phyloP scores from a whole-genome alignment of 2,888 invertebrate species.

The Actias luna region DNA sequence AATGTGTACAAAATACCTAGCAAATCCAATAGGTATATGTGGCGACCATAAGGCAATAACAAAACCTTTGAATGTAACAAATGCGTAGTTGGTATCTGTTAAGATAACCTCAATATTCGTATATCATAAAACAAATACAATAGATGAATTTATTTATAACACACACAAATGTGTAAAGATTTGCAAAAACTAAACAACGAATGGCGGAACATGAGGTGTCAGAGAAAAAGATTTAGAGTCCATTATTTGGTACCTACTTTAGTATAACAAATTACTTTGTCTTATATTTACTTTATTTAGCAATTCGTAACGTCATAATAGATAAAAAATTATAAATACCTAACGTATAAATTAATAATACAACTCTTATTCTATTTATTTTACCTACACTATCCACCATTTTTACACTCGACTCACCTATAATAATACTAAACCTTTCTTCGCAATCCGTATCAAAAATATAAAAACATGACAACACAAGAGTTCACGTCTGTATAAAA shows the following conservation, averaged over 20 bases:
- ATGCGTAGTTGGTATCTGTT: too few species aligned
- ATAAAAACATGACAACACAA: slow-evolving; percentile 40
- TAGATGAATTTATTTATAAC: too few species aligned
- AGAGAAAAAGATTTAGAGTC: not conserved
- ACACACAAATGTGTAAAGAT: too few species aligned
- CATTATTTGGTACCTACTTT: not conserved
- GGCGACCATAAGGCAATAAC: too few species aligned
- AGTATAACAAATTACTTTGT: not conserved
- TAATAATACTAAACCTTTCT: slow-evolving; percentile 36
- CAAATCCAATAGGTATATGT: too few species aligned
- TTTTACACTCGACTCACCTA: slow-evolving; percentile 47
- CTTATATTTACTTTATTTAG: not conserved
- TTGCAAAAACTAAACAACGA: too few species aligned
- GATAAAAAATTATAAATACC: not conserved
- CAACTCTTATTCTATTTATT: not conserved
- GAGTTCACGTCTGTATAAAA: slow-evolving; percentile 39
- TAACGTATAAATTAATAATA: not conserved
- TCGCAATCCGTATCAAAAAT: slow-evolving; percentile 35
- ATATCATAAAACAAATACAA: too few species aligned
- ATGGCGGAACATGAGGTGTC: not conserved
- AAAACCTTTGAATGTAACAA: too few species aligned
- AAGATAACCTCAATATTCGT: too few species aligned
- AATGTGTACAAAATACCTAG: too few species aligned
- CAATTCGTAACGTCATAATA: not conserved
- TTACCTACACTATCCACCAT: slow-evolving; percentile 6